phyloP scores from a whole-genome alignment of 35 echinoderm and acorn worm species.

The Anneissia japonica region DNA sequence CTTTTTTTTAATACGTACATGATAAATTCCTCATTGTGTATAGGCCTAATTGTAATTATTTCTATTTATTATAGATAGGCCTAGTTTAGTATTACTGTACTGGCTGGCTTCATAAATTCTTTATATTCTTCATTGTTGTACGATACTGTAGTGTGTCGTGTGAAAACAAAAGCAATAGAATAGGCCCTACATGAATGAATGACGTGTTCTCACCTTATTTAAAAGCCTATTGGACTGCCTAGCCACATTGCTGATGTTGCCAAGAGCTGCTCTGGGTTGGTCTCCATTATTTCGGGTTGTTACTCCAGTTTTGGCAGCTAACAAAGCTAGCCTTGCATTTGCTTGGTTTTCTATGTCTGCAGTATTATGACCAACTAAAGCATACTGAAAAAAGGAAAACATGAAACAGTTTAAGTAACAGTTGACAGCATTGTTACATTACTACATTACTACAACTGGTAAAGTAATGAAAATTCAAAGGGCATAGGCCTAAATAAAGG shows the following conservation, averaged over 20 bases:
- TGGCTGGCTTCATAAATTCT: too few relatives aligned
- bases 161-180: not conserved
- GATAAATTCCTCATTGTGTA: not conserved
- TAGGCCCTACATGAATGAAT: not conserved
- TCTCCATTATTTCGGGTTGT: not conserved
- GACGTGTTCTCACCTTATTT: not conserved
- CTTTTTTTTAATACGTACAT: not conserved
- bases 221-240: not conserved
- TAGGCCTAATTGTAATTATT: not conserved
- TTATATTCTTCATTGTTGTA: too few relatives aligned
- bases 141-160: too few relatives aligned
- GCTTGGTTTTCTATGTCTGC: not conserved
- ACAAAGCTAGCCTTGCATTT: not conserved
- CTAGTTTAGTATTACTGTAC: not conserved
- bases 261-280: constrained; percentile 49
- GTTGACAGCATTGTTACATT: too few relatives aligned
- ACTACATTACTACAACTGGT: too few relatives aligned
- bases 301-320: not conserved
- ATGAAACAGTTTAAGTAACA: not conserved
- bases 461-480: too few relatives aligned
- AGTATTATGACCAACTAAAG: not conserved
- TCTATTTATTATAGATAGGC: not conserved
- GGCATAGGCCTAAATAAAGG: too few relatives aligned
- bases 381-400: not conserved
- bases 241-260: constrained; percentile 77